phyloP scores from a whole-genome alignment of 2,888 invertebrate species.

The Heteropelma amictum region DNA sequence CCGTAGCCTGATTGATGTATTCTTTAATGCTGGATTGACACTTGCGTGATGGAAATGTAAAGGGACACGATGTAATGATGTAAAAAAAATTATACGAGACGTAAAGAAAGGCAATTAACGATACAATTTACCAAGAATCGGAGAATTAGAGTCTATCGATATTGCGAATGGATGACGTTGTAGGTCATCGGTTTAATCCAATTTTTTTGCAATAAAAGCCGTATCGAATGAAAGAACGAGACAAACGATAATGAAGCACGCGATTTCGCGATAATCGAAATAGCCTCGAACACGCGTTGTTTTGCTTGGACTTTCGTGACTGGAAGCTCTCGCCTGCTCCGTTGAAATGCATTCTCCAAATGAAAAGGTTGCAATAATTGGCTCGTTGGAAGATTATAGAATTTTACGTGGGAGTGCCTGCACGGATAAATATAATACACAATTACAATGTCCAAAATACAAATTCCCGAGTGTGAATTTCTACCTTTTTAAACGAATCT shows the following conservation, averaged over 20 bases:
- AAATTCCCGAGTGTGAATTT: no score
- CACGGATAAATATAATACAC: neutral
- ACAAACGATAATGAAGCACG: slow-evolving; percentile 13
- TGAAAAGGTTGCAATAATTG: slow-evolving; percentile 25
- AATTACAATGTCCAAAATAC: neutral
- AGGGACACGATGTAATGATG: no score
- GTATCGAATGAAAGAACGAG: neutral
- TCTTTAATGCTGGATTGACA: no score
- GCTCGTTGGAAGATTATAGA: neutral
- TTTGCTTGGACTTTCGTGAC: slow-evolving; percentile 8
- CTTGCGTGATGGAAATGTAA: no score
- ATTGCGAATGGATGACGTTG: neutral
- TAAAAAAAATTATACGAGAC: no score
- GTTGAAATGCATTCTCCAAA: neutral
- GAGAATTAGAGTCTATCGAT: neutral
- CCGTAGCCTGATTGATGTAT: no score
- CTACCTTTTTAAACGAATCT: no score
- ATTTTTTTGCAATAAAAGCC: slow-evolving; percentile 3
- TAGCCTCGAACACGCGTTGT: neutral
- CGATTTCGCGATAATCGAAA: slow-evolving; percentile 30
- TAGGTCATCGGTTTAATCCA: neutral
- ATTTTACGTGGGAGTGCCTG: slow-evolving; percentile 6
- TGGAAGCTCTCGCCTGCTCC: neutral
- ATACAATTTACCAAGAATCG: neutral
- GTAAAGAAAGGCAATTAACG: neutral